A percentile compares a stretch with the other conserved stretches of the same genome.
Evolutionary conservation across 2,888 invertebrate species (phyloP).

Genomic region (Melolontha melolontha): DNA sequence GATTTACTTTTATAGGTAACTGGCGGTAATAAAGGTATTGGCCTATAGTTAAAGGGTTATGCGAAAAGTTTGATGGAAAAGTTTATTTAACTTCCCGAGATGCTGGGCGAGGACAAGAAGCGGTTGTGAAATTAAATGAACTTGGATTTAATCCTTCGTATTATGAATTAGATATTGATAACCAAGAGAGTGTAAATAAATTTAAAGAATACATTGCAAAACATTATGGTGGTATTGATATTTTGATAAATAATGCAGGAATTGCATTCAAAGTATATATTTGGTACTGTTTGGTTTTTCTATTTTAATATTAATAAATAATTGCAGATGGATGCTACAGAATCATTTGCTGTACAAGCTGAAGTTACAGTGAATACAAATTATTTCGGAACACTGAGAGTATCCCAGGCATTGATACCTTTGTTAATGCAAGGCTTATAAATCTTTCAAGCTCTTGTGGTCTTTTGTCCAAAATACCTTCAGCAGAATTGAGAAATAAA

Average conservation of each 20-base stretch:
- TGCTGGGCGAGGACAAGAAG: slow-evolving; percentile 69
- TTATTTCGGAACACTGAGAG: slow-evolving; percentile 74
- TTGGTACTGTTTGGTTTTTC: too few species aligned
- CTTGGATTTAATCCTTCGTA: slow-evolving; percentile 70
- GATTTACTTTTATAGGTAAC: slow-evolving; percentile 70
- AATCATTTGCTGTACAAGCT: slow-evolving; percentile 76
- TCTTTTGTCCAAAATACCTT: slow-evolving; percentile 71
- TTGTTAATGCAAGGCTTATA: slow-evolving; percentile 80
- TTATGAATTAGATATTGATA: slow-evolving; percentile 78
- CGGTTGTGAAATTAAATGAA: slow-evolving; percentile 71
- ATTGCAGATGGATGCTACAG: slow-evolving; percentile 67
- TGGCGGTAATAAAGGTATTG: slow-evolving; percentile 80
- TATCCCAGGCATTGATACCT: slow-evolving; percentile 78
- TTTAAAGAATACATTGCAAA: slow-evolving; percentile 72
- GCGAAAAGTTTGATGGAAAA: slow-evolving; percentile 73
- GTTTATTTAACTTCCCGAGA: slow-evolving; percentile 79
- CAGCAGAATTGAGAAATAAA: slow-evolving; percentile 68
- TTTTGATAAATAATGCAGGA: slow-evolving; percentile 82
- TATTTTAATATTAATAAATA: too few species aligned
- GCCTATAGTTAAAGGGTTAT: slow-evolving; percentile 76
- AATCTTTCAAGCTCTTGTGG: slow-evolving; percentile 80
- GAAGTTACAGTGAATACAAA: slow-evolving; percentile 77
- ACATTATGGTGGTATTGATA: slow-evolving; percentile 76
- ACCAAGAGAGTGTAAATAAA: slow-evolving; percentile 69
- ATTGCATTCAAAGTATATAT: slow-evolving; percentile 71